Conservation (phyloP, 2,797 vertebrate genomes). For the Coilia nasus region DNA sequence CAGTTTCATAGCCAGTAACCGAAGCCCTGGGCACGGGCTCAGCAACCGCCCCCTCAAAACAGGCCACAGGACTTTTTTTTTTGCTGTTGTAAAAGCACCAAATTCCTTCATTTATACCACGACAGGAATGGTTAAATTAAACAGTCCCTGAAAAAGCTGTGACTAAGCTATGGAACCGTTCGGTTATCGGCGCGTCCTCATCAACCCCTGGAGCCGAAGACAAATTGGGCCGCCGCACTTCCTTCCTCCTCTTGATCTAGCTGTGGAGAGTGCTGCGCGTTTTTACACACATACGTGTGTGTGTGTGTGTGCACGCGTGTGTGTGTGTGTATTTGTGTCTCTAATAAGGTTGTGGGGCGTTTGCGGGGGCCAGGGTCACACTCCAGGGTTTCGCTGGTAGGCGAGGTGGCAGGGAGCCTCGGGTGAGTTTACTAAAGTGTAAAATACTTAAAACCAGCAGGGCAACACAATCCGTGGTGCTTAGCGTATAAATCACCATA, state of each 20-base stretch:
- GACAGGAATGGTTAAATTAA: background rate
- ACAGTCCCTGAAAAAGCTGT: background rate
- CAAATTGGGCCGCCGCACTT: slow-evolving; percentile 1
- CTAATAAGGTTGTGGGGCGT: slow-evolving; percentile 50
- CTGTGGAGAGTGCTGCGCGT: slow-evolving; percentile 25
- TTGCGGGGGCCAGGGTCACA: slow-evolving; percentile 47
- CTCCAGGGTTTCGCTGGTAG: slow-evolving; percentile 55
- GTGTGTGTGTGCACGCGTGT: slow-evolving; percentile 22
- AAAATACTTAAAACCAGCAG: slow-evolving; percentile 75
- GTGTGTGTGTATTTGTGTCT: slow-evolving; percentile 58
- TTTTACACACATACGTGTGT: background rate
- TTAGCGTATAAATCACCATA: slow-evolving; percentile 81
- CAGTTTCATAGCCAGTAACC: background rate
- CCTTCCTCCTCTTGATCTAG: slow-evolving; percentile 11
- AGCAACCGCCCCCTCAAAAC: background rate
- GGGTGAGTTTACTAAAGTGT: slow-evolving; percentile 76
- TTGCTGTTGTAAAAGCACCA: background rate
- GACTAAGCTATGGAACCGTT: slow-evolving; percentile 12
- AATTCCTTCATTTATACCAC: background rate
- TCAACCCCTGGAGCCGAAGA: background rate
- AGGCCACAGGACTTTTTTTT: background rate
- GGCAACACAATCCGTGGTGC: slow-evolving; percentile 75
- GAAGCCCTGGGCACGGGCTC: background rate
- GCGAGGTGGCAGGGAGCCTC: slow-evolving; percentile 63
- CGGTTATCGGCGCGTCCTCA: slow-evolving; percentile 3